phyloP scores from a whole-genome alignment of 2,797 vertebrate species.

The Protosalanx chinensis region DNA sequence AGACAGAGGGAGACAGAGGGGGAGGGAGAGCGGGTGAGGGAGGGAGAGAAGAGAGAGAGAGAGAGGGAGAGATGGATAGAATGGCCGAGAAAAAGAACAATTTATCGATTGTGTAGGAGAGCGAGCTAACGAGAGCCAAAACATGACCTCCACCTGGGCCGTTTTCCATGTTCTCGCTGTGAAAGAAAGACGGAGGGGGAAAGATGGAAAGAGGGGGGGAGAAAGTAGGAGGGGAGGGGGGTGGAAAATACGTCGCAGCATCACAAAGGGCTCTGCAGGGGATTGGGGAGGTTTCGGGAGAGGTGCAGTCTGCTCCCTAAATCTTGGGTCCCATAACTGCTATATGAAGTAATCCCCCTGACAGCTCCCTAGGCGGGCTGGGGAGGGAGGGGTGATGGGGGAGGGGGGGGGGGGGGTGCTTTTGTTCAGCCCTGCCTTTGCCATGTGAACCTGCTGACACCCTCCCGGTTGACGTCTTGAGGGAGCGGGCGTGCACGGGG shows the following conservation, averaged over 20 bases:
- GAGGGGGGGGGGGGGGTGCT: slow-evolving; percentile 29
- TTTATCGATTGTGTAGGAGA: slow-evolving; percentile 27
- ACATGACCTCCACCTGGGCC: slow-evolving; percentile 27
- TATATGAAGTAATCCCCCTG: slow-evolving; percentile 65
- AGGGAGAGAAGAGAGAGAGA: not conserved
- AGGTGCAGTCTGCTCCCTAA: slow-evolving; percentile 52
- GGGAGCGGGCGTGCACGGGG: not conserved
- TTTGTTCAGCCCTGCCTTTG: slow-evolving; percentile 60
- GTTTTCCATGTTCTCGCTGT: slow-evolving; percentile 18
- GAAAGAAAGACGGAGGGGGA: not conserved
- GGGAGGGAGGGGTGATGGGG: slow-evolving; percentile 26
- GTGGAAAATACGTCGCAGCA: slow-evolving; percentile 35
- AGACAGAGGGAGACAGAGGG: not conserved
- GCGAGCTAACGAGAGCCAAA: slow-evolving; percentile 9
- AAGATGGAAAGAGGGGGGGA: not conserved
- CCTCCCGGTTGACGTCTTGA: slow-evolving; percentile 48
- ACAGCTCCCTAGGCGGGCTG: slow-evolving; percentile 44
- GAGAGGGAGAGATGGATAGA: not conserved
- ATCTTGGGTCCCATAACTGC: slow-evolving; percentile 50
- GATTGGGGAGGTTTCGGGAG: slow-evolving; percentile 30
- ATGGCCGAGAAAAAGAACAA: slow-evolving; percentile 8
- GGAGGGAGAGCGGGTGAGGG: not conserved
- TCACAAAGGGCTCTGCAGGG: slow-evolving; percentile 41
- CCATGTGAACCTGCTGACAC: slow-evolving; percentile 55
- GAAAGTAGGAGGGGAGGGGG: not conserved